Evolutionary conservation across 2,113 vertebrate genomes (phyloP).

Genomic region (Rhagologus leucostigma): DNA sequence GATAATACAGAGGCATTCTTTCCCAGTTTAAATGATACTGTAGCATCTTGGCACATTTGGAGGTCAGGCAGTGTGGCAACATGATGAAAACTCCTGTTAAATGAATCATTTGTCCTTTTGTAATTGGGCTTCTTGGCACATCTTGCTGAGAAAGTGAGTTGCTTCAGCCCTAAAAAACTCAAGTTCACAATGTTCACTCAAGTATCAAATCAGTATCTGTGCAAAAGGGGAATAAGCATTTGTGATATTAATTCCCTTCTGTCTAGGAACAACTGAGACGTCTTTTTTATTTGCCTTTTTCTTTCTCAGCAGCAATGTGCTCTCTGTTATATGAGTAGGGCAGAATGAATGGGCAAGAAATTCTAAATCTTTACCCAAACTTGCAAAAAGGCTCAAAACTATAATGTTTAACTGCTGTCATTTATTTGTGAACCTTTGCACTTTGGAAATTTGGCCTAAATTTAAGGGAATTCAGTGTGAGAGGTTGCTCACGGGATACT

Average conservation of each 20-base stretch:
- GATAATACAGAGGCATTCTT: background rate
- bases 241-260: background rate
- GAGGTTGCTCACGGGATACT: background rate
- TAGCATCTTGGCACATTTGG: background rate
- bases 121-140: slow-evolving; percentile 1
- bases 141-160: background rate
- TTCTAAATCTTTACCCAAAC: background rate
- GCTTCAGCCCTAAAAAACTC: slow-evolving; percentile 29
- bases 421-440: background rate
- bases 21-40: slow-evolving; percentile 21
- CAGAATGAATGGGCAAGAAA: background rate
- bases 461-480: background rate
- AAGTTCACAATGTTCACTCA: background rate
- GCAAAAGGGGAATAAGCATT: background rate
- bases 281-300: background rate
- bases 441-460: background rate
- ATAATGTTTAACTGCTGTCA: background rate
- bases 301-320: background rate
- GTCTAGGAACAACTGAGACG: background rate
- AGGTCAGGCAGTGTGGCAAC: slow-evolving; percentile 8
- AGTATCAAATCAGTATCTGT: background rate
- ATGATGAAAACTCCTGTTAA: background rate
- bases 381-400: background rate
- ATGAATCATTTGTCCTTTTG: slow-evolving; percentile 42
- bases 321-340: background rate